Evolutionary conservation across 2,888 invertebrate species (phyloP).

Genomic region (Schizotus pectinicornis): DNA sequence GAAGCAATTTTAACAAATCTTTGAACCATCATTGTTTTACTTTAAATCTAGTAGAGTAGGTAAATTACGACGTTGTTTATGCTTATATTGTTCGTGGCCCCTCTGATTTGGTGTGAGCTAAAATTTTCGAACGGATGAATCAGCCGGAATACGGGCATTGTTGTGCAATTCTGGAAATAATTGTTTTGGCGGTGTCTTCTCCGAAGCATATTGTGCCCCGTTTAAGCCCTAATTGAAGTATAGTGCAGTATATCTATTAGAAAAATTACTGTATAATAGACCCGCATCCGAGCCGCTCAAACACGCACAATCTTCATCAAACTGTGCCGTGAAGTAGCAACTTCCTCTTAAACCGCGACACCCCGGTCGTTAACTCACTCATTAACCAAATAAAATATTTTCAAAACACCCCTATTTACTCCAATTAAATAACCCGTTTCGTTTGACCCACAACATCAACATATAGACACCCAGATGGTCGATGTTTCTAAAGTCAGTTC

Average conservation of each 20-base stretch:
- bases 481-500: constrained; percentile 8
- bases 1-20: no score
- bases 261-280: constrained; percentile 43
- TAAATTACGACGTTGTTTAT: no score
- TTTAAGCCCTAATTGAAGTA: constrained; percentile 41
- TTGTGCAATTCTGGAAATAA: constrained; percentile 9
- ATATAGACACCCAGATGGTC: constrained; percentile 8
- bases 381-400: constrained; percentile 34
- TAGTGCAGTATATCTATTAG: constrained; percentile 45
- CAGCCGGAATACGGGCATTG: constrained; percentile 4
- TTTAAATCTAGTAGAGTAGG: no score
- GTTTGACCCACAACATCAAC: constrained; percentile 5
- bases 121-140: no score
- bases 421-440: constrained; percentile 30
- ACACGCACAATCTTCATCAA: constrained; percentile 30
- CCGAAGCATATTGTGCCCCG: constrained; percentile 26
- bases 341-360: constrained; percentile 24
- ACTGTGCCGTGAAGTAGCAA: constrained; percentile 18
- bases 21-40: no score
- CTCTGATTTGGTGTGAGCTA: no score
- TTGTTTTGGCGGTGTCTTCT: constrained; percentile 4
- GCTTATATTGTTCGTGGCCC: no score
- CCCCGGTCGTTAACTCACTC: constrained; percentile 31
- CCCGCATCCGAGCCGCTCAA: constrained; percentile 43
- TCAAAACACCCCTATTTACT: constrained; percentile 42